Base-by-base conservation (phyloP, 1,140 invertebrate genomes). In the Atta texana region DNA sequence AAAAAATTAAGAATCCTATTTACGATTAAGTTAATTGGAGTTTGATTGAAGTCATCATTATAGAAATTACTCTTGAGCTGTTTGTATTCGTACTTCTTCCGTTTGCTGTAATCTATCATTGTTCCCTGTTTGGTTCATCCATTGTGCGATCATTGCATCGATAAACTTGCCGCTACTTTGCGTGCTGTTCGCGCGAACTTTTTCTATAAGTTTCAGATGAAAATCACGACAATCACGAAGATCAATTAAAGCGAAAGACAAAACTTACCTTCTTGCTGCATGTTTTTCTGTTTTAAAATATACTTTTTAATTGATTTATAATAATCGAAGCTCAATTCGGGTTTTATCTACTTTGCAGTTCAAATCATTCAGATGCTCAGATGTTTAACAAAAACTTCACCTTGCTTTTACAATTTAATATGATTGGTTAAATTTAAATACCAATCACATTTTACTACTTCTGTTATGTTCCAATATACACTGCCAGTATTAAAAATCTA, bases 101-200 rank as follows among this genome's bases (percentile, higher is more conserved):
- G 55, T 5, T 55, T 88, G 86, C 0, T 34, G 49, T 0, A 78
- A 21, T 8, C 69, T n/a, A 24, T 61, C 64, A 21, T 80, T 64
- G 0, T 24, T 63, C 31, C 85, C 89, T 1, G 64, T 85, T 31
- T 66, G 69, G 1, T 78, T 90, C 18, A 66, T 66, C 82, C 87
- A 91, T 69, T 91, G 87, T 39, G 10, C 49, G 72, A 91, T 86
- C 24, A 89, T 49, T 1, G 55, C 69, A 57, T 91, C 72, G 18
- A 87, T 55, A 21, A 87, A 87, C 55, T 72, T 78, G 55, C 78
- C 77, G 0, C 76, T 18, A 14, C 7, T 75, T 16, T 49, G 69
- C 53, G 49, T 81, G 49, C 2, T 81, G 49, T 0, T 4, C 18
- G 28, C 1, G 0, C 12, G 18, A 61, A 24, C 7, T 18, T 74